Conservation (phyloP, 2,113 vertebrate genomes). For the Barbus barbus region DNA sequence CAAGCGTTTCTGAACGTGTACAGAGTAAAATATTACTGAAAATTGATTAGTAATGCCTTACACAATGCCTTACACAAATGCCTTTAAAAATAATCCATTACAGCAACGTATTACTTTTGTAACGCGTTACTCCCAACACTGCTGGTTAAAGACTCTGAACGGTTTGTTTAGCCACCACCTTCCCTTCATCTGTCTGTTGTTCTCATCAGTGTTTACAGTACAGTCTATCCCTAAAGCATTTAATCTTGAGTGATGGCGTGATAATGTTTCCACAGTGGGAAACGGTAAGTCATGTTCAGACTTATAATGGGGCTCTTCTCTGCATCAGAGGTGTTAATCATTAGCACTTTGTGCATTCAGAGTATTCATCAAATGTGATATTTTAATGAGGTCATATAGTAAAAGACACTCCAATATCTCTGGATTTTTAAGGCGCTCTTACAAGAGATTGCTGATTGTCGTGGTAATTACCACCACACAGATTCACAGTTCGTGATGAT, state of each 20-base stretch:
- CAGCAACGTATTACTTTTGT: no score
- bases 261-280: constrained; percentile 5
- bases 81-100: no score
- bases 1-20: no score
- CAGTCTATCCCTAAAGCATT: neutral
- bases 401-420: constrained; percentile 16
- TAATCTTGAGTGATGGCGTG: neutral
- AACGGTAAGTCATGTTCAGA: neutral
- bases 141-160: neutral
- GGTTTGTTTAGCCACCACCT: neutral
- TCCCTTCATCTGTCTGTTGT: neutral
- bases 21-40: no score
- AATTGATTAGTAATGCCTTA: no score
- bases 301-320: constrained; percentile 16
- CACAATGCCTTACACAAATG: no score
- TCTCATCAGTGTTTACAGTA: neutral
- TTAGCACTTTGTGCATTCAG: constrained; percentile 24
- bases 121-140: no score
- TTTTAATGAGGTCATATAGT: constrained; percentile 22
- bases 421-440: constrained; percentile 7
- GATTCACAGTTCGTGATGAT: constrained; percentile 17
- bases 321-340: constrained; percentile 8
- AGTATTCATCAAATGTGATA: constrained; percentile 24
- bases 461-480: neutral
- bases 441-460: constrained; percentile 4